Evolutionary conservation across 1,140 invertebrate species (phyloP).

Genomic region (Octopus bimaculoides): DNA sequence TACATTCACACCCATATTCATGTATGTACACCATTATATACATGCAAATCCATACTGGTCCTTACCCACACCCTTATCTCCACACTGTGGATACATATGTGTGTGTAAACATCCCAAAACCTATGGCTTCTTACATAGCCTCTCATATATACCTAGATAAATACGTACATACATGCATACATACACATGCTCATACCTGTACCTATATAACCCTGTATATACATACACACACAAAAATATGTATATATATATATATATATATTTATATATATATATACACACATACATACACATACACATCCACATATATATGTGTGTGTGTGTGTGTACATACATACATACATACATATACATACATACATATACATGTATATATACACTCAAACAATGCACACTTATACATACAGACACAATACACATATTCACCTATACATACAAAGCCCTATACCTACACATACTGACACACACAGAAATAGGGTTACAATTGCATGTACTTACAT

Average conservation of each 20-base stretch:
- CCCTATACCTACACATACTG: not conserved
- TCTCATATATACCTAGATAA: too few species aligned
- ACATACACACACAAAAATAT: too few species aligned
- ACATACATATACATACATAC: not conserved
- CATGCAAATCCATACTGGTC: too few species aligned
- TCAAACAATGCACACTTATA: fast-evolving
- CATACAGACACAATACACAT: not conserved
- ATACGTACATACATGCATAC: too few species aligned
- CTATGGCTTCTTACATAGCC: too few species aligned
- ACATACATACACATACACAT: not conserved
- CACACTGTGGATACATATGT: too few species aligned
- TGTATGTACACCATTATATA: too few species aligned
- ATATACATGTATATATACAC: not conserved
- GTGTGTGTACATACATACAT: not conserved
- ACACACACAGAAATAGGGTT: not conserved
- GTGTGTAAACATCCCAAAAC: too few species aligned
- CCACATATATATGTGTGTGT: not conserved
- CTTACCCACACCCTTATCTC: too few species aligned
- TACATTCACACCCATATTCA: too few species aligned
- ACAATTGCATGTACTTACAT: too few species aligned
- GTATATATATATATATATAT: too few species aligned
- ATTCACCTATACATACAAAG: not conserved
- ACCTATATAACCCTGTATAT: fast-evolving
- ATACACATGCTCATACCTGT: fast-evolving
- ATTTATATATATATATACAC: not conserved